Percentiles rank a stretch among this genome's conserved stretches.
These are phyloP conservation scores for Pyxicephalus adspersus DNA, from an alignment of 2,113 vertebrate species.

Conservation along the genomic window DNA sequence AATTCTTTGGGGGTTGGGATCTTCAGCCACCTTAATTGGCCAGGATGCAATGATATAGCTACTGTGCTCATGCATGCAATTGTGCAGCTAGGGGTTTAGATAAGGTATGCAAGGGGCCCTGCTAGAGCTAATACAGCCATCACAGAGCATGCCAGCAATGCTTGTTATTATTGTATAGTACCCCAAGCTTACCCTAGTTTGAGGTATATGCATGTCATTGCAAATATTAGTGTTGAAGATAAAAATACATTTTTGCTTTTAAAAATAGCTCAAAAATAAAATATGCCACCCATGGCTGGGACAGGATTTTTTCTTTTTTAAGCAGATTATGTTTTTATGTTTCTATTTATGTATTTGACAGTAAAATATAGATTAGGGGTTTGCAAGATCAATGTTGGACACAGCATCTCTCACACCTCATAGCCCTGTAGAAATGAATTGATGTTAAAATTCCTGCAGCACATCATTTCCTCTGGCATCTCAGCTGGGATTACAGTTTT, in stretches of 20 bases:
- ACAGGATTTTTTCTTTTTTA: background rate
- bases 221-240: background rate
- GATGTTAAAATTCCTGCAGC: background rate
- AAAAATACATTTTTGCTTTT: constrained; percentile 14
- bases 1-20: too few relatives aligned
- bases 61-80: too few relatives aligned
- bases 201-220: too few relatives aligned
- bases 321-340: background rate
- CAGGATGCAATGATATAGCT: too few relatives aligned
- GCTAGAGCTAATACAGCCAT: too few relatives aligned
- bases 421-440: background rate
- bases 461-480: background rate
- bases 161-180: too few relatives aligned
- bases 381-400: background rate
- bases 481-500: background rate
- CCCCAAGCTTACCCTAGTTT: too few relatives aligned
- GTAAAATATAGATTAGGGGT: constrained; percentile 5
- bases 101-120: too few relatives aligned
- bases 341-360: constrained; percentile 11
- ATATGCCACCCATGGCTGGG: background rate
- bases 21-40: too few relatives aligned
- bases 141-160: too few relatives aligned
- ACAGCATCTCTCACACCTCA: background rate
- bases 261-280: background rate
- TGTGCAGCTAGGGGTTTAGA: too few relatives aligned